Percentiles rank a stretch among this genome's conserved stretches.
phyloP scores from a whole-genome alignment of 1,140 invertebrate species.

The Tetramorium parvispinum region DNA sequence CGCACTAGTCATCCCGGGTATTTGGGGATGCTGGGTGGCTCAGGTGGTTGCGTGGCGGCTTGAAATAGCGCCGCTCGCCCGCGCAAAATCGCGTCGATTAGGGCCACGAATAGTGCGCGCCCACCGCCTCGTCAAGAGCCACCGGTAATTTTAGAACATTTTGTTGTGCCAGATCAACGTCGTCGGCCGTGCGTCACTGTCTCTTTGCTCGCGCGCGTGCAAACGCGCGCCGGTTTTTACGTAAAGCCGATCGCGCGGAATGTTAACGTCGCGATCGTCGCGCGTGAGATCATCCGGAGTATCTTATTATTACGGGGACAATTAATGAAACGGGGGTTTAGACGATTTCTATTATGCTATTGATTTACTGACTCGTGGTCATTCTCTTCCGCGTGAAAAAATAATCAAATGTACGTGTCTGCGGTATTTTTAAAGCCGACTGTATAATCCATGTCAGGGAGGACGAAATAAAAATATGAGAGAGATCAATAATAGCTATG shows the following conservation, averaged over 20 bases:
- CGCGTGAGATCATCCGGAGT: background rate
- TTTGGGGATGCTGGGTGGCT: conserved; percentile 83
- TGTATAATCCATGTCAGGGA: too few species aligned
- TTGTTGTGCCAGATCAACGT: conserved; percentile 75
- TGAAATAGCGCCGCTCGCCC: conserved; percentile 83
- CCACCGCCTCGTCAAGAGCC: conserved; percentile 79
- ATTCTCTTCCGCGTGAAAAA: background rate
- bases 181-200: conserved; percentile 51
- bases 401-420: background rate
- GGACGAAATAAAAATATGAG: background rate
- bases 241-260: conserved; percentile 1
- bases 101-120: conserved; percentile 83
- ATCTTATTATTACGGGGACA: background rate
- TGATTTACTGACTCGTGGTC: background rate
- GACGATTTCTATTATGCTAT: background rate
- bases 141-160: conserved; percentile 81
- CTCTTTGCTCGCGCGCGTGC: background rate
- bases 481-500: conserved; percentile 7
- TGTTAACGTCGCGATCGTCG: background rate
- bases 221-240: background rate
- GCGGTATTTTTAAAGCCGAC: background rate
- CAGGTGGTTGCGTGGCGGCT: conserved; percentile 85
- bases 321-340: background rate
- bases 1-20: conserved; percentile 78
- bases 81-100: conserved; percentile 83